Conservation (phyloP, 1,140 invertebrate genomes). For the Aphelenchoides besseyi region DNA sequence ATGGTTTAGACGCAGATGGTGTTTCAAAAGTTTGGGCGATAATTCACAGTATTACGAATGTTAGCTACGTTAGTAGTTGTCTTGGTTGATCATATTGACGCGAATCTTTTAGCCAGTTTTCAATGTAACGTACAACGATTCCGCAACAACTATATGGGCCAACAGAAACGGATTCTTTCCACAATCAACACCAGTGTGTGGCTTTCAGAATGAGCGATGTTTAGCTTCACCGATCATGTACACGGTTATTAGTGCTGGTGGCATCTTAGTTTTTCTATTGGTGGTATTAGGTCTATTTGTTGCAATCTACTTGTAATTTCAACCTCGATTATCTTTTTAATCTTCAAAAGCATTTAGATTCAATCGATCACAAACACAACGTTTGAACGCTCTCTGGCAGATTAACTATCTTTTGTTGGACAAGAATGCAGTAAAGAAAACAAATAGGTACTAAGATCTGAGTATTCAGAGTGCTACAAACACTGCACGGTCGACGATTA, state of each 20-base stretch:
- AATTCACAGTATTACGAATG: neutral
- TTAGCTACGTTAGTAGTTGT: neutral
- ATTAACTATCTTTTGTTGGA: neutral
- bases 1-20: neutral
- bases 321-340: neutral
- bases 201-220: neutral
- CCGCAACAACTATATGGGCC: neutral
- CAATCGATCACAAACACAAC: neutral
- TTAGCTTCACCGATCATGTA: neutral
- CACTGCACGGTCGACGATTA: neutral
- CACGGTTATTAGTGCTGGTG: neutral
- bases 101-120: neutral
- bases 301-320: neutral
- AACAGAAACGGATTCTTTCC: neutral
- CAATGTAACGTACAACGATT: neutral
- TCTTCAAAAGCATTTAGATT: neutral
- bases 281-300: neutral
- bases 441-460: too few relatives aligned
- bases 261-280: neutral
- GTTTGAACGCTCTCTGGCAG: conserved; percentile 12
- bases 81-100: too few relatives aligned
- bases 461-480: too few relatives aligned
- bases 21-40: neutral
- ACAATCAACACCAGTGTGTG: neutral
- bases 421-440: neutral